A percentile compares a stretch with the other conserved stretches of the same genome.
phyloP scores from a whole-genome alignment of 2,797 vertebrate species.

The Sebastes umbrosus region DNA sequence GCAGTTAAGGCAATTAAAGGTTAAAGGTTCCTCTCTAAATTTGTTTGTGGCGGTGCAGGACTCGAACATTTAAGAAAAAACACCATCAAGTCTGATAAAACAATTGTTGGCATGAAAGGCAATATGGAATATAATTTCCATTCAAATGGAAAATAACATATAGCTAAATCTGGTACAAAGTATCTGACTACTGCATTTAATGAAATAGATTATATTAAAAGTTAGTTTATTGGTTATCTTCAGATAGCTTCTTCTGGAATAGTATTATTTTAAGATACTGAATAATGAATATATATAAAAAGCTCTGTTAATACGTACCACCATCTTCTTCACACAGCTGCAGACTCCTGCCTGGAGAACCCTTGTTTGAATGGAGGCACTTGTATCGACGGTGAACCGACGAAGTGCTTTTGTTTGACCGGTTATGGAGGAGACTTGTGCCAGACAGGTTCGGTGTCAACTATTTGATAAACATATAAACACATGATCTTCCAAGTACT shows the following conservation, averaged over 20 bases:
- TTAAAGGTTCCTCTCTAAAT: neutral
- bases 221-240: neutral
- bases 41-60: neutral
- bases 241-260: neutral
- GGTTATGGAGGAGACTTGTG: constrained; percentile 90
- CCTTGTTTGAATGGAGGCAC: constrained; percentile 94
- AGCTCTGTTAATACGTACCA: neutral
- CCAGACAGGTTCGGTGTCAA: constrained; percentile 80
- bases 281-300: neutral
- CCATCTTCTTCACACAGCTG: constrained; percentile 21
- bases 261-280: neutral
- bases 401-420: constrained; percentile 87
- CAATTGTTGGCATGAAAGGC: neutral
- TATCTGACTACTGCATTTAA: neutral
- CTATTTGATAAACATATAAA: fast-evolving
- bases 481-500: no score
- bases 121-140: neutral
- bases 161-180: no score
- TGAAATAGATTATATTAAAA: neutral
- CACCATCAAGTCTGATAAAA: neutral
- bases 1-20: neutral
- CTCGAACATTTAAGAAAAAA: neutral
- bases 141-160: no score
- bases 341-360: constrained; percentile 88
- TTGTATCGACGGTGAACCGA: constrained; percentile 81